These are phyloP conservation scores for Allophyes oxyacanthae DNA, from an alignment of 2,888 invertebrate genomes.

Conservation along the genomic window DNA sequence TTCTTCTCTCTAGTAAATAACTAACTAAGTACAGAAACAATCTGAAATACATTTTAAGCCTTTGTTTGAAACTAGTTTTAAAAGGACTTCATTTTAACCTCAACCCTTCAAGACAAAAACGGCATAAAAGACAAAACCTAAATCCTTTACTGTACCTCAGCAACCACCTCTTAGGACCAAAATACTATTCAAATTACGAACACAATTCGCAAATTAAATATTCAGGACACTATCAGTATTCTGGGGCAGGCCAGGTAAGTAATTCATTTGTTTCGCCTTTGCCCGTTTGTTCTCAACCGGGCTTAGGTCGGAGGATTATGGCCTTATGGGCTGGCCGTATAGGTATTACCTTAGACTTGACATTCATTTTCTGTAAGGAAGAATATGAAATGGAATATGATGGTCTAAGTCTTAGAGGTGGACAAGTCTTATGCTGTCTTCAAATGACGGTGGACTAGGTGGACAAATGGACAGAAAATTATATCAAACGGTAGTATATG, in stretches of 20 bases:
- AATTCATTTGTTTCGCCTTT: constrained; percentile 43
- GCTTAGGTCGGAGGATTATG: constrained; percentile 36
- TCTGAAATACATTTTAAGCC: no score
- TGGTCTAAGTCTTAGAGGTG: not conserved
- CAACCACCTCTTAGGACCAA: constrained; percentile 7
- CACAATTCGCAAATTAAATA: constrained; percentile 43
- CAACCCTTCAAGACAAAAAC: not conserved
- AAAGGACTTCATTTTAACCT: not conserved
- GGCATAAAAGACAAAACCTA: constrained; percentile 1
- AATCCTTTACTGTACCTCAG: not conserved
- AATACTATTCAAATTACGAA: constrained; percentile 41
- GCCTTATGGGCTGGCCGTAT: not conserved
- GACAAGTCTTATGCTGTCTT: no score
- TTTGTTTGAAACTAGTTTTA: no score
- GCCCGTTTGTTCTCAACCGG: constrained; percentile 8
- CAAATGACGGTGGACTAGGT: no score
- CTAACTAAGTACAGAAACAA: no score
- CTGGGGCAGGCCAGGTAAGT: constrained; percentile 12
- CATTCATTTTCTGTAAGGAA: constrained; percentile 1
- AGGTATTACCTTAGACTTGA: constrained; percentile 10
- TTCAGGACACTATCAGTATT: constrained; percentile 45
- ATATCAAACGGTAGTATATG: no score
- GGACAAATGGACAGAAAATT: no score
- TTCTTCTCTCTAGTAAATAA: no score
- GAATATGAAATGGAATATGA: constrained; percentile 13